These are phyloP conservation scores for Nemurella pictetii DNA, from an alignment of 2,888 invertebrate species.

Conservation along the genomic window DNA sequence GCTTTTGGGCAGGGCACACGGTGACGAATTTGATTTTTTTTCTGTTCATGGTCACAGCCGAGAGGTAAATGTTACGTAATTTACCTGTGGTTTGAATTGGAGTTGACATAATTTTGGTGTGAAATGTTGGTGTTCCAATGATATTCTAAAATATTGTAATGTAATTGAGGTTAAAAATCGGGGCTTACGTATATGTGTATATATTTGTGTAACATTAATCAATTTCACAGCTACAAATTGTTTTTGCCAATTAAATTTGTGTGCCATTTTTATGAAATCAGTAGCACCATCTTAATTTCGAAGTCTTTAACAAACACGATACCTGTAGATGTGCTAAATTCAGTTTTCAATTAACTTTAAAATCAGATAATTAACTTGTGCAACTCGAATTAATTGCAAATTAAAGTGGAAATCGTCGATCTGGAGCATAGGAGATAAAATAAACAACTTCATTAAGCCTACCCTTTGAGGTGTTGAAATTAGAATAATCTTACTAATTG, in stretches of 20 bases:
- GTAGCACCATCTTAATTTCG: background rate
- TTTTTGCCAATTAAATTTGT: background rate
- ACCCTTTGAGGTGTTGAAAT: background rate
- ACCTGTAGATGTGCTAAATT: background rate
- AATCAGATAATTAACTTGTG: background rate
- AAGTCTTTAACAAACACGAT: background rate
- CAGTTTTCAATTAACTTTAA: background rate
- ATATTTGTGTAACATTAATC: background rate
- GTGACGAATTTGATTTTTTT: background rate
- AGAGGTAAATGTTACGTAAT: background rate
- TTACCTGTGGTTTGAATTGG: background rate
- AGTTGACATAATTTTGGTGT: background rate
- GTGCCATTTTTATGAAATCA: background rate
- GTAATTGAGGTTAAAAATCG: background rate
- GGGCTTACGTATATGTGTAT: too few relatives aligned
- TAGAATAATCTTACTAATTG: background rate
- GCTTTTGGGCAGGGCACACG: background rate
- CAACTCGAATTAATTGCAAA: background rate
- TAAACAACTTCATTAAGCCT: background rate
- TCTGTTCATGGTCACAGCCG: background rate
- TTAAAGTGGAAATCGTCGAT: background rate
- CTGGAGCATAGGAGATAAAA: background rate
- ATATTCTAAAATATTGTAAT: background rate
- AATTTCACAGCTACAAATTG: background rate
- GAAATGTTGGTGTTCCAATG: too few relatives aligned